These are phyloP conservation scores for Poecilia picta DNA, from an alignment of 2,797 vertebrate species.

Conservation along the genomic window DNA sequence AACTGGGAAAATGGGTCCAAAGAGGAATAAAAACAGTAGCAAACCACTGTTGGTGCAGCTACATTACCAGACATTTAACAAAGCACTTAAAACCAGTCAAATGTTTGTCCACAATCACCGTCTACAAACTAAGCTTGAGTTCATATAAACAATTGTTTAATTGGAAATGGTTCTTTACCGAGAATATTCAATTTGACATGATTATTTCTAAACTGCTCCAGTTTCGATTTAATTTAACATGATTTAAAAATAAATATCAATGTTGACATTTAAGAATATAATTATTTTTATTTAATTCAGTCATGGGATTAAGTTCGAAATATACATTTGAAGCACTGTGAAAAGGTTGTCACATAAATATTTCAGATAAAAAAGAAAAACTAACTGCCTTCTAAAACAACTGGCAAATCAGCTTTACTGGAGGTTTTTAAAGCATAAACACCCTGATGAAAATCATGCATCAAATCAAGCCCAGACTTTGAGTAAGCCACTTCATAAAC, in stretches of 20 bases:
- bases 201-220: too few relatives aligned
- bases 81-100: not conserved
- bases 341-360: not conserved
- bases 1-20: not conserved
- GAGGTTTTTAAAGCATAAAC: not conserved
- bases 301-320: not conserved
- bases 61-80: not conserved
- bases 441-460: not conserved
- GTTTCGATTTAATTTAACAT: not conserved
- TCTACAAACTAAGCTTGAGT: not conserved
- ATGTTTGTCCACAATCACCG: not conserved
- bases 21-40: not conserved
- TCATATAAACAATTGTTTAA: not conserved
- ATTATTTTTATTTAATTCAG: not conserved
- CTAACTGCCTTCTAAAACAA: not conserved
- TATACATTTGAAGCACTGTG: not conserved
- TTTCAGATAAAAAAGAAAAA: not conserved
- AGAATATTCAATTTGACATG: too few relatives aligned
- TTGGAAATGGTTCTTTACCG: not conserved
- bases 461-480: not conserved
- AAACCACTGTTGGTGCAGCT: not conserved
- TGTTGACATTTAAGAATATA: not conserved
- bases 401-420: not conserved
- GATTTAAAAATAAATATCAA: not conserved
- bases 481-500: not conserved